Percentiles rank a stretch among this genome's conserved stretches.
These are phyloP conservation scores for Torymus auratus DNA, from an alignment of 2,888 invertebrate species.

Conservation along the genomic window DNA sequence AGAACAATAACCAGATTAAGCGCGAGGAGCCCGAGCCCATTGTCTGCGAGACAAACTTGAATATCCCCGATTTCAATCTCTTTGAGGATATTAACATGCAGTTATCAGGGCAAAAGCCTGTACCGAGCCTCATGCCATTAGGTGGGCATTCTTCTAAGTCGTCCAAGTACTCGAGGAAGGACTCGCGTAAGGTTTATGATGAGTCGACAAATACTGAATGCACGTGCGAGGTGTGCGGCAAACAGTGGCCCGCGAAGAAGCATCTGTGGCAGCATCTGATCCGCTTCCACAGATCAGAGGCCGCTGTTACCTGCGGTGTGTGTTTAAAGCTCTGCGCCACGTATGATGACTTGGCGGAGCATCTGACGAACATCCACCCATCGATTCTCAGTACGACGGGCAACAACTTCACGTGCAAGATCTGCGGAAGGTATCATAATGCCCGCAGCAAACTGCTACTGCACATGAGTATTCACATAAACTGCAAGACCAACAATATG, in stretches of 20 bases:
- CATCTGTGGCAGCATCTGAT: constrained; percentile 81
- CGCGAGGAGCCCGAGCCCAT: constrained; percentile 65
- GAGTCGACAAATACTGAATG: constrained; percentile 76
- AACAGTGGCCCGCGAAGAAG: constrained; percentile 81
- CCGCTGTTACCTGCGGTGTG: constrained; percentile 81
- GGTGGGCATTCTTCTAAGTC: constrained; percentile 58
- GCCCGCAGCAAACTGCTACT: constrained; percentile 79
- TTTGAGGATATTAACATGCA: constrained; percentile 75
- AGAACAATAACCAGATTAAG: constrained; percentile 73
- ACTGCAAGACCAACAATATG: constrained; percentile 72
- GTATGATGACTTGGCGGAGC: constrained; percentile 78
- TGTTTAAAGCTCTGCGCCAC: constrained; percentile 79
- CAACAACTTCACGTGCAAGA: constrained; percentile 80
- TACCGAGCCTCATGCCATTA: constrained; percentile 73
- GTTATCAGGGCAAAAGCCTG: constrained; percentile 72
- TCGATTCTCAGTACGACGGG: constrained; percentile 78
- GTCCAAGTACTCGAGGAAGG: constrained; percentile 73
- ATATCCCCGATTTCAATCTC: constrained; percentile 75
- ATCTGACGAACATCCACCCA: constrained; percentile 77
- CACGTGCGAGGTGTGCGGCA: constrained; percentile 79
- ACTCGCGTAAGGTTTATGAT: constrained; percentile 79
- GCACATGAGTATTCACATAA: constrained; percentile 80
- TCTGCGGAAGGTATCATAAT: constrained; percentile 79
- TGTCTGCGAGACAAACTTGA: constrained; percentile 69
- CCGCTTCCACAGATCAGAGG: constrained; percentile 79